Percentiles rank a stretch among this genome's conserved stretches.
Conservation (phyloP, 2,797 vertebrate species). For the Dipus sagitta region DNA sequence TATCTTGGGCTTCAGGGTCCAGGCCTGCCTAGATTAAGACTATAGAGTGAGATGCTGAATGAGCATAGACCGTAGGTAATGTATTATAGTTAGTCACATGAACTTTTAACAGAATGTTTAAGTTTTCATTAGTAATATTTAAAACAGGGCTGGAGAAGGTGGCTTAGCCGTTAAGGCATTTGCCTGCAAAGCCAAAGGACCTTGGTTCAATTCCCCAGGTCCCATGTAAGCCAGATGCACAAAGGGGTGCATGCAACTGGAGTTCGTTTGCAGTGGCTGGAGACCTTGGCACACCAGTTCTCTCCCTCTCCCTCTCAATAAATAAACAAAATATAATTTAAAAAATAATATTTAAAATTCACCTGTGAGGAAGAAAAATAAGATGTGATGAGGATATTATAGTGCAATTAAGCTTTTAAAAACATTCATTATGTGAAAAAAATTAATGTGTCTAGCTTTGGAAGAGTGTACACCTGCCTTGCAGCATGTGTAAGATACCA, state of each 20-base stretch:
- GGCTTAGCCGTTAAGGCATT: too few relatives aligned
- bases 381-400: not conserved
- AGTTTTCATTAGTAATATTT: slow-evolving; percentile 32
- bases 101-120: not conserved
- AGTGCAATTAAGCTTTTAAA: not conserved
- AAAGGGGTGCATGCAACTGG: too few relatives aligned
- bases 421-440: not conserved
- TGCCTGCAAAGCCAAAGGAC: too few relatives aligned
- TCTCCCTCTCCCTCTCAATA: too few relatives aligned
- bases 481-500: slow-evolving; percentile 19
- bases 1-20: not conserved
- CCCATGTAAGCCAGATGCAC: too few relatives aligned
- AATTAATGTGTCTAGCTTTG: not conserved
- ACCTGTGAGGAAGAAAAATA: not conserved
- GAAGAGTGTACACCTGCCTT: not conserved
- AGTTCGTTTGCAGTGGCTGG: too few relatives aligned
- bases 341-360: slow-evolving; percentile 22
- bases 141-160: not conserved
- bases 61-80: too few relatives aligned
- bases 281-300: too few relatives aligned
- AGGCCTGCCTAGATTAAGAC: not conserved
- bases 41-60: not conserved
- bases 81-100: not conserved
- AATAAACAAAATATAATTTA: too few relatives aligned
- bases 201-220: too few relatives aligned